These are phyloP conservation scores for Maylandia zebra DNA, from an alignment of 2,113 vertebrate species.

Conservation along the genomic window DNA sequence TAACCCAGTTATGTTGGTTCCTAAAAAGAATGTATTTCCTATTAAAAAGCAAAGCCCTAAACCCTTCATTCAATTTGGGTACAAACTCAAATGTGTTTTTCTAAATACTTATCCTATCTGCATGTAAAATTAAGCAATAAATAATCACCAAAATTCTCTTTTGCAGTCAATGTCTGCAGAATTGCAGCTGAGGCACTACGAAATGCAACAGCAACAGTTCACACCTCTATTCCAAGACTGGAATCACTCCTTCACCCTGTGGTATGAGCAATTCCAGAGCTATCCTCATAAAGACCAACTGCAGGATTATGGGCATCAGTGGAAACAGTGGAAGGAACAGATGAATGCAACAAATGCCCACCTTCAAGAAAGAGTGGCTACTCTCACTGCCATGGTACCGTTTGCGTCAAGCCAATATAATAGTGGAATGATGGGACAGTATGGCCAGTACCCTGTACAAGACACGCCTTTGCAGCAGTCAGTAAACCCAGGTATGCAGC, in stretches of 20 bases:
- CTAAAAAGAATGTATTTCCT: background rate
- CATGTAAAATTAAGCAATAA: background rate
- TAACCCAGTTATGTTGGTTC: background rate
- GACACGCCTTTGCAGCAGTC: conserved; percentile 38
- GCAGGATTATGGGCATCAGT: conserved; percentile 91
- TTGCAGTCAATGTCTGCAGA: conserved; percentile 86
- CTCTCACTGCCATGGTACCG: conserved; percentile 83
- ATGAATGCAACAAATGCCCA: conserved; percentile 90
- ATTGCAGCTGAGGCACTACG: conserved; percentile 86
- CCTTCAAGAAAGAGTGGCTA: conserved; percentile 83
- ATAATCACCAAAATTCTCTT: background rate
- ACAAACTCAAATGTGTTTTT: background rate
- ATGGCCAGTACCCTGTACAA: conserved; percentile 70
- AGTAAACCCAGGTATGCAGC: conserved; percentile 58
- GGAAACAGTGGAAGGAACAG: conserved; percentile 97
- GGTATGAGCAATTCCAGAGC: conserved; percentile 89
- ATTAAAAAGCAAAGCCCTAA: background rate
- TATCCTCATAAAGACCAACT: conserved; percentile 97
- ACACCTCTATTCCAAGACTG: conserved; percentile 87
- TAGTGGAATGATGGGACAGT: conserved; percentile 75
- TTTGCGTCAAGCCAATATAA: conserved; percentile 69
- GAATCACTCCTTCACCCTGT: conserved; percentile 85
- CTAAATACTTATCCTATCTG: background rate
- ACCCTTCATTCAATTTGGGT: background rate
- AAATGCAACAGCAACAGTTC: conserved; percentile 90